Evolutionary conservation across 2,113 vertebrate species (phyloP).

Genomic region (Anolis carolinensis): DNA sequence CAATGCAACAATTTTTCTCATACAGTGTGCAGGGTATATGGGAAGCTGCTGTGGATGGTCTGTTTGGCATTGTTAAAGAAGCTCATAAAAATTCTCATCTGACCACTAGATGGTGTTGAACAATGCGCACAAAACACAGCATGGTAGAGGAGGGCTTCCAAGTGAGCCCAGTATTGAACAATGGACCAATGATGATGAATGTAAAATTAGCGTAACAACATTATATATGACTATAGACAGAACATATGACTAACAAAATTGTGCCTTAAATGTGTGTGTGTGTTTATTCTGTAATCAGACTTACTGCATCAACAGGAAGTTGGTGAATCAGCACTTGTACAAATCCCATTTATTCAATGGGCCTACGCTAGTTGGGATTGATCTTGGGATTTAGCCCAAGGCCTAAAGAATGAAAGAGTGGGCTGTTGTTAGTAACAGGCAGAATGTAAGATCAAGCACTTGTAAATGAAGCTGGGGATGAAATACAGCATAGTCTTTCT

Average conservation of each 20-base stretch:
- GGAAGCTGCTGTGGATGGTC: neutral
- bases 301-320: no score
- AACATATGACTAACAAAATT: neutral
- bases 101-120: neutral
- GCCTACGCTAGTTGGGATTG: no score
- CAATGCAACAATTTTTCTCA: neutral
- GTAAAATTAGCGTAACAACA: neutral
- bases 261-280: neutral
- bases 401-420: neutral
- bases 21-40: neutral
- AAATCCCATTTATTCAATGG: no score
- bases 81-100: neutral
- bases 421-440: neutral
- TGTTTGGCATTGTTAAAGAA: neutral
- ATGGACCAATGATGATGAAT: neutral
- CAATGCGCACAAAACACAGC: neutral
- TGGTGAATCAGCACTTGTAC: no score
- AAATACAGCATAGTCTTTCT: neutral
- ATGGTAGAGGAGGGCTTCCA: neutral
- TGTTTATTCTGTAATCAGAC: neutral
- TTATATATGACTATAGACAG: neutral
- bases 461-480: neutral
- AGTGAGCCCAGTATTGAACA: neutral
- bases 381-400: neutral
- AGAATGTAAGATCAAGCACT: neutral